Evolutionary conservation across 2,888 invertebrate genomes (phyloP), one percentile per base, ranked within the genome.

Genomic region (Branchellion lobata): DNA sequence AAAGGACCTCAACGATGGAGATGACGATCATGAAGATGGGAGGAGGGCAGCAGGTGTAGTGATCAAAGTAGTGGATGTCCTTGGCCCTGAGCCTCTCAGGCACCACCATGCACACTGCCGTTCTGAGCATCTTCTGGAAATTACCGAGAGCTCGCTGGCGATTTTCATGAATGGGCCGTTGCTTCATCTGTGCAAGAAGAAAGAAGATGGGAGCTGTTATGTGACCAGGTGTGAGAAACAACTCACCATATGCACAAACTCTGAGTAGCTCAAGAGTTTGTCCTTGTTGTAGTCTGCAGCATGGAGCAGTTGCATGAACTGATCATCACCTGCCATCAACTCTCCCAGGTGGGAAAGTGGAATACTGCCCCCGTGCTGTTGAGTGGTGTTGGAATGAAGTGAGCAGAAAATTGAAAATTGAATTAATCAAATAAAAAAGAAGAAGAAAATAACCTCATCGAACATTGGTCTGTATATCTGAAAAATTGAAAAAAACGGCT

Each of bases 21-120:
- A 97, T 92, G 81, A 94, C 89, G 82, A 96, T 91, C 93, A 98
- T 95, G 85, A 95, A 94, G 78, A 98, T 86, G 0, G 97, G 98
- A 1, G 90, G 90, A n/a, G 97, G 98, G 87, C 92, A 92, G 86
- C 98, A 96, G 81, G 91, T 92, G 89, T 97, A 98, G 86, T 95
- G 92, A 84, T 94, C 93, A 85, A 95, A 92, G 88, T 96, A 96
- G 5, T 92, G 91, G 81, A 89, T 89, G 11, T 73, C 27, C 18
- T 78, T 79, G 11, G 5, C 24, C 29, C 24, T 29, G 21, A 40
- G 33, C 29, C 53, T 51, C 11, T 27, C 14, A 14, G 91, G 84
- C 86, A 89, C 80, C 87, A 90, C 83, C 84, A 88, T 85, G 68
- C 85, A 84, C 27, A 87, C 86, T 61, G 88, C 86, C 69, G 85